A percentile compares a stretch with the other conserved stretches of the same genome.
Conservation (phyloP, 2,797 vertebrate species). For the Sebastes cheni region DNA sequence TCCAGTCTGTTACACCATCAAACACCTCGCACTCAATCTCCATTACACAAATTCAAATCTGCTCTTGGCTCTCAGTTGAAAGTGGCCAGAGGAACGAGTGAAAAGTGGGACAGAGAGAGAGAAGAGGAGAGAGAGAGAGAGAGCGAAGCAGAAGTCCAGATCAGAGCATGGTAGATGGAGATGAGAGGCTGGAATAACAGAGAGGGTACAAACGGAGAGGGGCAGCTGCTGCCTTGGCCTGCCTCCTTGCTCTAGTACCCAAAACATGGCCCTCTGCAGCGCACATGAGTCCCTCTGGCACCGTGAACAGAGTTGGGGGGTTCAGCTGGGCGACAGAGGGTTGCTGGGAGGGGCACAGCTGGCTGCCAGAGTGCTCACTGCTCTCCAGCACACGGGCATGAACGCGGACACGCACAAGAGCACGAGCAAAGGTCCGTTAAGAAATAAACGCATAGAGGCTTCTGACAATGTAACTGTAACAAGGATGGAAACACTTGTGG, state of each 20-base stretch:
- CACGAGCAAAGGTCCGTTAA: not conserved
- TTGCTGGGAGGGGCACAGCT: conserved; percentile 77
- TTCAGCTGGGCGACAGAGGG: conserved; percentile 78
- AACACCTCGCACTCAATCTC: conserved; percentile 35
- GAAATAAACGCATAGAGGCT: not conserved
- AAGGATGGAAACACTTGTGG: not conserved
- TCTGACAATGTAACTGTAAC: not conserved
- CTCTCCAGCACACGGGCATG: conserved; percentile 21
- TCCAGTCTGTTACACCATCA: conserved; percentile 38
- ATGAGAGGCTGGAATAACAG: conserved; percentile 54
- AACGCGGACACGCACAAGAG: conserved; percentile 9
- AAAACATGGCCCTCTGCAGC: conserved; percentile 70
- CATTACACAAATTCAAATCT: conserved; percentile 26
- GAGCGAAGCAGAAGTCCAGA: conserved; percentile 31
- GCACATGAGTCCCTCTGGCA: conserved; percentile 81
- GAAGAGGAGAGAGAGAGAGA: not conserved
- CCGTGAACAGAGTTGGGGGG: conserved; percentile 27
- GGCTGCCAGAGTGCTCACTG: conserved; percentile 71
- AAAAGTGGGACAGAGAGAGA: conserved; percentile 10
- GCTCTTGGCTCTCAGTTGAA: conserved; percentile 16
- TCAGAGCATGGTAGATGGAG: conserved; percentile 40
- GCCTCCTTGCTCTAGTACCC: conserved; percentile 58
- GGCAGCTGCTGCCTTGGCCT: conserved; percentile 74
- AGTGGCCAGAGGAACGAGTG: conserved; percentile 12
- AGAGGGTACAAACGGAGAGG: conserved; percentile 45